Base-by-base conservation (phyloP, 2,888 invertebrate species). In the Baronia brevicornis region DNA sequence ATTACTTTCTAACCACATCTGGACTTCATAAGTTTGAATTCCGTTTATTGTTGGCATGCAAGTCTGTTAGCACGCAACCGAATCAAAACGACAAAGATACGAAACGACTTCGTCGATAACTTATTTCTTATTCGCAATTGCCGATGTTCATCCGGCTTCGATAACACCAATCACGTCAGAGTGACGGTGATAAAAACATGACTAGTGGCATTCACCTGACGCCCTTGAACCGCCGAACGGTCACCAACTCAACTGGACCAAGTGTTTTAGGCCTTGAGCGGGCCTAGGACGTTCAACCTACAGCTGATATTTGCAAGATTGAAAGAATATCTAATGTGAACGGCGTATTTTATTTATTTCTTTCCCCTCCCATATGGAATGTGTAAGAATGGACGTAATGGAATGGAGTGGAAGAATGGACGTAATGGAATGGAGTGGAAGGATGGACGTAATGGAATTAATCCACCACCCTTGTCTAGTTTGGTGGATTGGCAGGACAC, bases 171-270 rank as follows among this genome's bases (percentile, higher is more conserved):
- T 63, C 72, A 66, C 64, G 68, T 71, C 60, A 65, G 71, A 59
- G 63, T 65, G 64, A 58, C 48, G 54, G 56, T 63, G 57, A 58
- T 60, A 75, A 78, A 79, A 78, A 74, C 67, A 57, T 58, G 71
- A 57, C 62, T 55, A 50, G 74, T 78, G 80, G 74, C 80, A 74
- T 79, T 82, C 82, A 80, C 82, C 80, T 62, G 69, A 48, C 51
- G 75, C 68, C 82, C 82, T 80, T 80, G 79, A 80, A 80, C 80
- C 65, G 60, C 32, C 55, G 58, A 63, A 50, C 68, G 56, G 78
- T 71, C 53, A 48, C 71, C 74, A 78, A 59, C 67, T 67, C 72
- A 72, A 73, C 77, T 77, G 79, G 69, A 61, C 55, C 51, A 46
- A 56, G 62, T 59, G 65, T 60, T 70, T 67, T 64, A 70, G 62